A percentile compares a stretch with the other conserved stretches of the same genome.
These are phyloP conservation scores for Creontiades dilutus DNA, from an alignment of 2,888 invertebrate species.

Conservation along the genomic window DNA sequence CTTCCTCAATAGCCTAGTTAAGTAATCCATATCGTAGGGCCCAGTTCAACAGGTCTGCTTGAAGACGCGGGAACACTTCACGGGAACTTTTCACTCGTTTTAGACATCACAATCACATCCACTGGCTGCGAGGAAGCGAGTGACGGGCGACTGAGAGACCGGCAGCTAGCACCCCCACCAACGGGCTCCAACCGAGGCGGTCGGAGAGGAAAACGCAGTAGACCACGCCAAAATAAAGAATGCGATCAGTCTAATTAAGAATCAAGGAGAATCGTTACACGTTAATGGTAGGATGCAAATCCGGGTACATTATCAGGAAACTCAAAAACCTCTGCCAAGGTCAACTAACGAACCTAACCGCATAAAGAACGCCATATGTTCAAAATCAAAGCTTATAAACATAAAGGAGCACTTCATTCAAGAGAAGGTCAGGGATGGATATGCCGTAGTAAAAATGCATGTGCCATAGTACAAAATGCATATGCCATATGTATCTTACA, in stretches of 20 bases:
- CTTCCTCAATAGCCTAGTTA: slow-evolving; percentile 7
- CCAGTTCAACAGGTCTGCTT: not conserved
- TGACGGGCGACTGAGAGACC: not conserved
- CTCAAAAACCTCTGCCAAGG: too few relatives aligned
- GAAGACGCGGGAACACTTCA: not conserved
- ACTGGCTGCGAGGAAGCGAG: not conserved
- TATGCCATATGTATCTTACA: too few relatives aligned
- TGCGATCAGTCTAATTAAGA: not conserved
- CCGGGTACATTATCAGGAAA: too few relatives aligned
- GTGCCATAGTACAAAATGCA: too few relatives aligned
- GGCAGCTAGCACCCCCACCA: not conserved
- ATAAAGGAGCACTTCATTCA: too few relatives aligned
- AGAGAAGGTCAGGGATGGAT: too few relatives aligned
- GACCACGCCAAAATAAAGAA: not conserved
- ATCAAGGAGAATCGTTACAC: too few relatives aligned
- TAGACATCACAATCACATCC: not conserved
- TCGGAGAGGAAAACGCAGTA: not conserved
- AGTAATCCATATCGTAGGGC: slow-evolving; percentile 6
- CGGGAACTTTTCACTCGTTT: not conserved
- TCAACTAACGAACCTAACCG: too few relatives aligned
- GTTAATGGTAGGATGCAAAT: too few relatives aligned
- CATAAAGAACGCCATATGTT: too few relatives aligned
- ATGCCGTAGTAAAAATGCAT: too few relatives aligned
- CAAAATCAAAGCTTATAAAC: too few relatives aligned
- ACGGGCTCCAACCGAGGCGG: not conserved